Percentiles rank a stretch among this genome's conserved stretches.
phyloP scores from a whole-genome alignment of 2,888 invertebrate species.

The Amphipoea lucens region DNA sequence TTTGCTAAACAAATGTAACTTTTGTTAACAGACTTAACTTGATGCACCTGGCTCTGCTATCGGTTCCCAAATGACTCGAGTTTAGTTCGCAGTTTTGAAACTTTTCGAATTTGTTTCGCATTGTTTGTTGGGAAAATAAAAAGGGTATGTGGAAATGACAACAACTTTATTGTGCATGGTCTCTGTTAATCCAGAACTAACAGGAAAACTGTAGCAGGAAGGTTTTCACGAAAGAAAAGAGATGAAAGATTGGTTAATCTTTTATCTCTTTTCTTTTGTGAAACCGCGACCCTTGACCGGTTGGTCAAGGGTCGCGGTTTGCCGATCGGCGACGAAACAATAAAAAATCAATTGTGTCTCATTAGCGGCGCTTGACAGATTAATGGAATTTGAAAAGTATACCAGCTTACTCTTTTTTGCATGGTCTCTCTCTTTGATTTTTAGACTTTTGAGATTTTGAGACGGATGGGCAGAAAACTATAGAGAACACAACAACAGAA shows the following conservation, averaged over 20 bases:
- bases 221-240: not conserved
- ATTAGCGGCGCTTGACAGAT: not conserved
- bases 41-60: conserved; percentile 63
- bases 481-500: not conserved
- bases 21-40: conserved; percentile 56
- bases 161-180: not conserved
- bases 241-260: too few species aligned
- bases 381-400: not conserved
- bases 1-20: conserved; percentile 57
- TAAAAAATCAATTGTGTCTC: too few species aligned
- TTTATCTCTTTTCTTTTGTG: too few species aligned
- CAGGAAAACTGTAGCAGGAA: not conserved
- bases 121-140: conserved; percentile 30
- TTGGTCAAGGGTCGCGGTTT: too few species aligned
- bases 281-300: too few species aligned
- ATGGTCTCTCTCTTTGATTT: not conserved
- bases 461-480: too few species aligned
- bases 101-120: conserved; percentile 48
- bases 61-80: conserved; percentile 52
- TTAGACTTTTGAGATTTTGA: not conserved
- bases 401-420: not conserved
- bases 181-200: too few species aligned
- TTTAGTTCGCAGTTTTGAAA: conserved; percentile 34
- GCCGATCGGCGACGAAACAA: too few species aligned
- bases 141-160: conserved; percentile 10